phyloP scores from a whole-genome alignment of 2,113 vertebrate species.

The Scophthalmus maximus region DNA sequence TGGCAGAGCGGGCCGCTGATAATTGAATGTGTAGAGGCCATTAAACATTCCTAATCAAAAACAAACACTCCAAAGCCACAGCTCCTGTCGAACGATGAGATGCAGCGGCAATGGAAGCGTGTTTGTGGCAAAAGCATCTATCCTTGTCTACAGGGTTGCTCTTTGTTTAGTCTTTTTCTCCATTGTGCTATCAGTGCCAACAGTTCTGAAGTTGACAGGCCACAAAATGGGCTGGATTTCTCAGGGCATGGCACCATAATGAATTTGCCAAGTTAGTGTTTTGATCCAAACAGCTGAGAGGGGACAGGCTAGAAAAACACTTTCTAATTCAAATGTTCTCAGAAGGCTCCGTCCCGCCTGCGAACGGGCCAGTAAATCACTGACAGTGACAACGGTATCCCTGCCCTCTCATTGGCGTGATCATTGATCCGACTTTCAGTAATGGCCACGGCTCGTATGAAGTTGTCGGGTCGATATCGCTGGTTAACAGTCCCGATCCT shows the following conservation, averaged over 20 bases:
- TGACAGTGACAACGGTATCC: conserved; percentile 25
- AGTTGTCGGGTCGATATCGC: conserved; percentile 44
- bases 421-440: conserved; percentile 53
- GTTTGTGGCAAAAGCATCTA: conserved; percentile 21
- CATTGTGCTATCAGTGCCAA: conserved; percentile 37
- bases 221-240: conserved; percentile 61
- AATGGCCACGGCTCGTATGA: conserved; percentile 38
- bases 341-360: conserved; percentile 48
- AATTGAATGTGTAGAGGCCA: conserved; percentile 82
- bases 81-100: conserved; percentile 54
- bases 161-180: conserved; percentile 28
- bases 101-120: conserved; percentile 34
- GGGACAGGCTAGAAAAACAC: conserved; percentile 39
- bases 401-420: conserved; percentile 38
- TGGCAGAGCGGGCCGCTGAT: conserved; percentile 77
- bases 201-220: conserved; percentile 53
- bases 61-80: conserved; percentile 78
- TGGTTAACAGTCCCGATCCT: conserved; percentile 36
- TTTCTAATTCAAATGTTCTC: conserved; percentile 62
- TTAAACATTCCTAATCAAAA: conserved; percentile 85
- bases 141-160: neutral
- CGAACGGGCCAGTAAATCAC: conserved; percentile 64
- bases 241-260: conserved; percentile 34
- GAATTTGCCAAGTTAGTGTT: conserved; percentile 52
- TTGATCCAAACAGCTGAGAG: conserved; percentile 45